Conservation (phyloP, 1,140 invertebrate species). For the Euschistus heros region DNA sequence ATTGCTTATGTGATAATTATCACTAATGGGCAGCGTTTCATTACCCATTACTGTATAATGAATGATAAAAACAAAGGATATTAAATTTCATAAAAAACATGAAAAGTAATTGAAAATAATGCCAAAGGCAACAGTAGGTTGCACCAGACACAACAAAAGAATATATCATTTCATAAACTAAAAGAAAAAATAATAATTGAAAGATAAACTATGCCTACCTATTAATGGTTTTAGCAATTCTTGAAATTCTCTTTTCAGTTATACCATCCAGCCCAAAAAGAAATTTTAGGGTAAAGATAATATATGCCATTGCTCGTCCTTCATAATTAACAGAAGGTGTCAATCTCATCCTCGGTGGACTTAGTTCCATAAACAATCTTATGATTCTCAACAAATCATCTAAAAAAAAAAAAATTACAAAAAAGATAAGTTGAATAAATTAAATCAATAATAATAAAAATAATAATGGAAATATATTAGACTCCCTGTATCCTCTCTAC, state of each 20-base stretch:
- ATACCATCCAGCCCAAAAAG: slow-evolving; percentile 35
- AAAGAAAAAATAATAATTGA: background rate
- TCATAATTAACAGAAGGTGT: slow-evolving; percentile 1
- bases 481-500: no score
- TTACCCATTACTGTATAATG: no score
- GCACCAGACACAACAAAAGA: background rate
- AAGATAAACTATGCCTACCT: background rate
- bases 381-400: slow-evolving; percentile 10
- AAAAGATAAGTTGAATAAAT: background rate
- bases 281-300: slow-evolving; percentile 28
- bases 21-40: no score
- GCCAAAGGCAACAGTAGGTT: no score
- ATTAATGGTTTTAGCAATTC: slow-evolving; percentile 5
- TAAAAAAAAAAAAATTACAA: background rate
- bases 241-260: slow-evolving; percentile 29
- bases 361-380: background rate
- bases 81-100: no score
- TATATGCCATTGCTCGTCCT: slow-evolving; percentile 9
- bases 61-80: no score
- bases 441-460: background rate
- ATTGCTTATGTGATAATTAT: no score
- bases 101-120: no score
- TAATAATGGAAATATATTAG: no score
- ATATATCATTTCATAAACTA: no score
- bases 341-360: background rate